These are phyloP conservation scores for Platyrinchus mystaceus DNA, from an alignment of 2,797 vertebrate species.

Conservation along the genomic window DNA sequence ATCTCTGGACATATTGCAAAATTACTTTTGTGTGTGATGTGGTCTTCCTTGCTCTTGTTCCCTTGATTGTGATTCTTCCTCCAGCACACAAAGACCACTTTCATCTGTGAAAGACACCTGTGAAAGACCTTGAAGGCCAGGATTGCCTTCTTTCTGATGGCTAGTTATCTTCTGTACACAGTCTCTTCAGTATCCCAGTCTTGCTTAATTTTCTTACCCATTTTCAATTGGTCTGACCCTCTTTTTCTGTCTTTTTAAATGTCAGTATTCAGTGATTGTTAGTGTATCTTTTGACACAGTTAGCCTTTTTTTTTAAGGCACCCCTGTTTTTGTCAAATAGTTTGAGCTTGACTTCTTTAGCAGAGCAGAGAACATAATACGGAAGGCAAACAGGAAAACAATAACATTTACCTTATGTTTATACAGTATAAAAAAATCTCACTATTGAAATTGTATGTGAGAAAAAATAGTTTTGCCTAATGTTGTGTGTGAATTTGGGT, in stretches of 20 bases:
- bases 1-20: neutral
- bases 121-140: neutral
- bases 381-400: neutral
- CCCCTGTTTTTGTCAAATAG: neutral
- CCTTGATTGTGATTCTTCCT: neutral
- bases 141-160: neutral
- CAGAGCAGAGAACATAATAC: neutral
- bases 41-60: neutral
- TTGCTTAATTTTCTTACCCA: neutral
- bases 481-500: neutral
- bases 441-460: neutral
- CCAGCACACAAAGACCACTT: neutral
- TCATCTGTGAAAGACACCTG: neutral
- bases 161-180: neutral
- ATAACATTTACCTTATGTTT: neutral
- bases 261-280: neutral
- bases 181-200: neutral
- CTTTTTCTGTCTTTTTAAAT: neutral
- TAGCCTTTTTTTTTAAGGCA: neutral
- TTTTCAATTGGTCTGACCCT: neutral
- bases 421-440: neutral
- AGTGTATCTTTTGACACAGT: neutral
- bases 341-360: neutral
- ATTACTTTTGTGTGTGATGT: neutral
- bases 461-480: neutral